Conservation (phyloP, 1,140 invertebrate species). For the Drosophila eugracilis region DNA sequence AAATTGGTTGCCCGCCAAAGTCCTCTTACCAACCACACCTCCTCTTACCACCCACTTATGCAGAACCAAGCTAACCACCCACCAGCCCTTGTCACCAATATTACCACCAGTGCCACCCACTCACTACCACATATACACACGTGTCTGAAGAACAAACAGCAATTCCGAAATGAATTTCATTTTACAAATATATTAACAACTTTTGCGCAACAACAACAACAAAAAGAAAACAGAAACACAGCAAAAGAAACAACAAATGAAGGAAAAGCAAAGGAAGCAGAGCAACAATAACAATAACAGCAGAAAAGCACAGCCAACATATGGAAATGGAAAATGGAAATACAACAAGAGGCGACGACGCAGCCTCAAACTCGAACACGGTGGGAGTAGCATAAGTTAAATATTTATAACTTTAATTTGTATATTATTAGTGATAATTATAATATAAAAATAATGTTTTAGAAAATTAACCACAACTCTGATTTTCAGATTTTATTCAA, state of each 20-base stretch:
- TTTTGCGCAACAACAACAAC: conserved; percentile 67
- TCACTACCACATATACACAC: conserved; percentile 13
- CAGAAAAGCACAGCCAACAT: conserved; percentile 74
- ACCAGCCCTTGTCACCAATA: conserved; percentile 4
- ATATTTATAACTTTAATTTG: background rate
- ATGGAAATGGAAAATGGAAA: conserved; percentile 78
- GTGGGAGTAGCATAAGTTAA: background rate
- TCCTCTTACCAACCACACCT: background rate
- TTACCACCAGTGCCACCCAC: background rate
- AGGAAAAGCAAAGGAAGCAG: conserved; percentile 30
- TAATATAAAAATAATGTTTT: background rate
- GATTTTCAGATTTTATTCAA: no score
- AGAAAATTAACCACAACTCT: no score
- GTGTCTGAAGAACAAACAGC: conserved; percentile 65
- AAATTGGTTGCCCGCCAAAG: conserved; percentile 50
- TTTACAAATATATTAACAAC: conserved; percentile 84
- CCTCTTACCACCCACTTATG: conserved; percentile 19
- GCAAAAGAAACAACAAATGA: conserved; percentile 15
- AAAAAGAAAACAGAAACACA: conserved; percentile 50
- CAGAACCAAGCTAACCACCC: conserved; percentile 15
- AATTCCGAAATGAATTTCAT: conserved; percentile 84
- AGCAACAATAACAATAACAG: conserved; percentile 35
- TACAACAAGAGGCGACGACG: conserved; percentile 60
- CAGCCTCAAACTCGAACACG: conserved; percentile 49
- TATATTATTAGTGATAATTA: background rate